Conservation (phyloP, 2,888 invertebrate genomes). For the Tetheella fluctuosa region DNA sequence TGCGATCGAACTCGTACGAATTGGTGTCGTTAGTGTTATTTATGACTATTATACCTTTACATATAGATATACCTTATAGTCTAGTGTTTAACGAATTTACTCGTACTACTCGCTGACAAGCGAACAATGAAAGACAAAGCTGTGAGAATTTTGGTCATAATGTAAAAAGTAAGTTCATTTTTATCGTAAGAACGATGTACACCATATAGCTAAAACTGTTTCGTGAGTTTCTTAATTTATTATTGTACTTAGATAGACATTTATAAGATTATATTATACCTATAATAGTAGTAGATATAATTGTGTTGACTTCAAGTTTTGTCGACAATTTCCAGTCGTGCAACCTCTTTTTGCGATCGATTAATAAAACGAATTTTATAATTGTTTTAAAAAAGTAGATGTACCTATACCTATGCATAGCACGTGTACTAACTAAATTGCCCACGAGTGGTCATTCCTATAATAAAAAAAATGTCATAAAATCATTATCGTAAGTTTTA, state of each 20-base stretch:
- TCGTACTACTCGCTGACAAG: slow-evolving; percentile 76
- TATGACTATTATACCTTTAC: slow-evolving; percentile 60
- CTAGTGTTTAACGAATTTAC: slow-evolving; percentile 80
- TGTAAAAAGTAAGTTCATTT: slow-evolving; percentile 81
- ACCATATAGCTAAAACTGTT: slow-evolving; percentile 47
- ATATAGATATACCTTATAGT: slow-evolving; percentile 69
- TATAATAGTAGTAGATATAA: slow-evolving; percentile 21
- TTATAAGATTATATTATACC: slow-evolving; percentile 47
- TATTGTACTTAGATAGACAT: slow-evolving; percentile 53
- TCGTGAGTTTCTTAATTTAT: slow-evolving; percentile 56
- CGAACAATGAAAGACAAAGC: slow-evolving; percentile 85
- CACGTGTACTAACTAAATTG: background rate
- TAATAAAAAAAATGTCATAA: background rate
- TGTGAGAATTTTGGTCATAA: slow-evolving; percentile 83
- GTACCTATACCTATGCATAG: background rate
- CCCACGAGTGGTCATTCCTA: background rate
- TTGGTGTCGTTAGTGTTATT: slow-evolving; percentile 48
- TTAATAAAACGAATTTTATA: slow-evolving; percentile 32
- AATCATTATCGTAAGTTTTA: background rate
- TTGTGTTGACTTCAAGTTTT: slow-evolving; percentile 28
- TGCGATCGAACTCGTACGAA: slow-evolving; percentile 29
- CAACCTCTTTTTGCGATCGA: slow-evolving; percentile 26
- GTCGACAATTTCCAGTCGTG: slow-evolving; percentile 20
- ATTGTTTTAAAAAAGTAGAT: slow-evolving; percentile 17
- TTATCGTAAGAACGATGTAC: slow-evolving; percentile 66